These are phyloP conservation scores for Trochalopteron elliotii DNA, from an alignment of 2,113 vertebrate species.

Conservation along the genomic window DNA sequence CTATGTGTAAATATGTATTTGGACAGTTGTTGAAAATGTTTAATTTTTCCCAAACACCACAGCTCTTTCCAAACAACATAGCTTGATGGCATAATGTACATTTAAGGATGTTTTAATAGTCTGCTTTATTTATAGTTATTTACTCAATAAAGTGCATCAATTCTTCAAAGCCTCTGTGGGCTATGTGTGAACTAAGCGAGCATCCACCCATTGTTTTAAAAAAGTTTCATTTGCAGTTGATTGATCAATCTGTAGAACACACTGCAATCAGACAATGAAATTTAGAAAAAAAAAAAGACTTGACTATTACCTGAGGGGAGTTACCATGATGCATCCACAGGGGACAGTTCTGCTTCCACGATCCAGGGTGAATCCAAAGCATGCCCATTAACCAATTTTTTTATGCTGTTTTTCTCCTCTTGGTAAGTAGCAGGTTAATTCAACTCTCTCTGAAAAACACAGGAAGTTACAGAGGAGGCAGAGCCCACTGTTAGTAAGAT, in stretches of 20 bases:
- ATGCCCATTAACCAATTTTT: background rate
- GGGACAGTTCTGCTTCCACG: background rate
- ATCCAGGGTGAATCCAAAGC: background rate
- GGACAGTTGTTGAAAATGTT: constrained; percentile 65
- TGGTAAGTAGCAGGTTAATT: background rate
- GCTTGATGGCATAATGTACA: constrained; percentile 30
- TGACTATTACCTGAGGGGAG: background rate
- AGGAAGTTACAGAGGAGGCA: background rate
- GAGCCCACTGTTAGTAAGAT: background rate
- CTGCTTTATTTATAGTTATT: constrained; percentile 70
- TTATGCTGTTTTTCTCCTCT: background rate
- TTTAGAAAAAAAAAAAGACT: background rate
- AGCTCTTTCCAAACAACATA: constrained; percentile 50
- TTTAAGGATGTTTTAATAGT: constrained; percentile 52
- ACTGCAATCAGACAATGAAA: background rate
- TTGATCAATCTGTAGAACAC: background rate
- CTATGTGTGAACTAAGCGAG: constrained; percentile 35
- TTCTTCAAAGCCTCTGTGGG: background rate
- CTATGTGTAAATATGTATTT: constrained; percentile 68
- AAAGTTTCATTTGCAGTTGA: background rate
- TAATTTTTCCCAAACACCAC: constrained; percentile 58
- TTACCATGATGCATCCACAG: background rate
- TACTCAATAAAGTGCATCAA: constrained; percentile 52
- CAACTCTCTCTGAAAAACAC: background rate
- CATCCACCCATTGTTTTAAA: constrained; percentile 42